Percentiles rank a stretch among this genome's conserved stretches.
These are phyloP conservation scores for Corythornis cristatus DNA, from an alignment of 2,113 vertebrate species.

Conservation along the genomic window DNA sequence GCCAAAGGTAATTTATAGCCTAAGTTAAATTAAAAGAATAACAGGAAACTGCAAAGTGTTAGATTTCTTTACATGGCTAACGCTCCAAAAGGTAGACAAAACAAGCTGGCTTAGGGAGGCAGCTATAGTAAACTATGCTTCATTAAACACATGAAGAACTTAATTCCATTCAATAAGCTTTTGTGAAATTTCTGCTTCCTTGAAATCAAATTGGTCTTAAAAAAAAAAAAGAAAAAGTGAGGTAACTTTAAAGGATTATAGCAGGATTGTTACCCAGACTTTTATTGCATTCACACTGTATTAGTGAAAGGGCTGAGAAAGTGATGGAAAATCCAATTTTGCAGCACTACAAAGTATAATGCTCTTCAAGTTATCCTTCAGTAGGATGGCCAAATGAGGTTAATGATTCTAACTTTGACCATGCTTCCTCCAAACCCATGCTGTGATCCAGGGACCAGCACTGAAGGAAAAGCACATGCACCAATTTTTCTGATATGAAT, in stretches of 20 bases:
- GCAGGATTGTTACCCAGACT: background rate
- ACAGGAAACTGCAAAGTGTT: constrained; percentile 53
- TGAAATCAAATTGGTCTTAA: constrained; percentile 45
- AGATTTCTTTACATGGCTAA: constrained; percentile 51
- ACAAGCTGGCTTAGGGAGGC: constrained; percentile 42
- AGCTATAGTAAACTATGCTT: constrained; percentile 18
- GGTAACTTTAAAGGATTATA: background rate
- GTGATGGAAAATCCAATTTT: background rate
- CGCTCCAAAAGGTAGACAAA: constrained; percentile 50
- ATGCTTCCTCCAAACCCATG: background rate
- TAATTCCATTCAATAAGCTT: constrained; percentile 45
- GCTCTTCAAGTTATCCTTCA: background rate
- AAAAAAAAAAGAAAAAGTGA: background rate
- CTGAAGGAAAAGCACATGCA: background rate
- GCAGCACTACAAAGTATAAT: background rate
- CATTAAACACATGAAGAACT: constrained; percentile 50
- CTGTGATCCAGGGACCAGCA: background rate
- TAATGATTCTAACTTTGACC: background rate
- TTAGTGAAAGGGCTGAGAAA: background rate
- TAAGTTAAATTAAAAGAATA: constrained; percentile 39
- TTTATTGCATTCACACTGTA: background rate
- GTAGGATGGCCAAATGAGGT: background rate
- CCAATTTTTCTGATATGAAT: background rate
- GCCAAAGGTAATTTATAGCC: constrained; percentile 51
- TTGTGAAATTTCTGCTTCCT: constrained; percentile 25